Base-by-base conservation (phyloP, 2,888 invertebrate species). In the Epirrhoe alternata region DNA sequence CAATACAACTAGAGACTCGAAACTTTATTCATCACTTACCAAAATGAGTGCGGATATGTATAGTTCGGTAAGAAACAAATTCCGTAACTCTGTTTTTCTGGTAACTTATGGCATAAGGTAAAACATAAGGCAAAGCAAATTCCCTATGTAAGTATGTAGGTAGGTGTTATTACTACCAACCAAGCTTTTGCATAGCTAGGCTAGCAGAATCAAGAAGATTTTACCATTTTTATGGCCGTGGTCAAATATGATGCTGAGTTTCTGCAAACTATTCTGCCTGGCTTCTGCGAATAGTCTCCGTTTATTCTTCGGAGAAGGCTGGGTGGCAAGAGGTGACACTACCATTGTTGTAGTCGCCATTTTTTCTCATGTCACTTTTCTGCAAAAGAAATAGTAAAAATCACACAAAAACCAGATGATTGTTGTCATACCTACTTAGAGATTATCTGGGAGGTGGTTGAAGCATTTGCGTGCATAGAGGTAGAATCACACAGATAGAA, bases 331-430 rank as follows among this genome's bases (percentile, higher is more conserved):
- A 5, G 92, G 92, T 14, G 92, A 92, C 6, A 89, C 87, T 77
- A 92, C 87, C 91, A 91, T 92, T 7, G 92, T 89, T 51, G 90
- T 87, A 31, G 90, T 87, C 33, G 92, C 86, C 89, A 91, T 91
- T 2, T 72, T 79, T 62, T 47, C 17, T 52, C 63, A 56, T 56
- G 52, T 66, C 66, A 74, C 42, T n/a, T 50, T 57, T 10, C 71
- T 71, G 71, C 24, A 70, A 71, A 42, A 58, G 8, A 59, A 16
- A 54, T 7, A 60, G 3, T 24, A 24, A 24, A 24, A 24, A 24
- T 24, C 24, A 24, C 24, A 24, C 24, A 33, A 47, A 47, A 47
- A 47, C 14, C 30, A 24, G 17, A 35, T 54, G 16, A 42, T 31
- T 51, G 51, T 51, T n/a, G 24, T 8, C 1, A n/a, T 54, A 45